Evolutionary conservation across 30 jellyfish, hydroid and myxozoan species (phyloP), one percentile per base, ranked within the genome.

Genomic region (Nemopilema nomurai): DNA sequence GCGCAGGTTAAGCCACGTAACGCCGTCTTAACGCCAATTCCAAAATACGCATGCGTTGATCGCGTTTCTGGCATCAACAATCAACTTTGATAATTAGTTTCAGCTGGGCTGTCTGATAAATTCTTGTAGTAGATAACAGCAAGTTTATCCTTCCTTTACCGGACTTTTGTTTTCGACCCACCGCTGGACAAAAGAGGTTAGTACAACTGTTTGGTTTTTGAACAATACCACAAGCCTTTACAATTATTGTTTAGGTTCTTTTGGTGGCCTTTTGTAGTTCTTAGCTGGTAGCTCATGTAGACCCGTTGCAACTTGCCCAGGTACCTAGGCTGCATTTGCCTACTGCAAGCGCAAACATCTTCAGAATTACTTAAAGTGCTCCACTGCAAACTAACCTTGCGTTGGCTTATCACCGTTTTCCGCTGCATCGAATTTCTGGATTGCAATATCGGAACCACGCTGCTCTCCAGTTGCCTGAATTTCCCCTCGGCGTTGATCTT

Each of bases 1-100:
- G 71, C 90, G 70, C 87, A 78, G 96, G 90, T 87, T 79, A 87
- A 64, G 90, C 90, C 96, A 87, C 96, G 96, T 87, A 79, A 87
- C 90, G 90, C 96, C 87, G 84, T 49, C 86, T 72, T 72, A 71
- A 87, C 90, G 87, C 50, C 72, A 62, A 76, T 52, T 51, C 64
- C 73, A 52, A 76, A 77, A 49, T 72, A 79, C 96, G 96, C 96
- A 87, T 87, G 96, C 96, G 96, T 87, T 76, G 85, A 53, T 70
- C 84, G 72, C 80, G 63, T 76, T 81, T 71, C 92, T 64, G 69
- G 84, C 91, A 50, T 72, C 96, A 78, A 70, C 89, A 78, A 73
- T 79, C 90, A 63, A 63, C 86, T 85, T 41, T 85, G 67, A 31
- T 79, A 87, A 87, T 77, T 87, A 78, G 90, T 49, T 31, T 87